Base-by-base conservation (phyloP, 2,797 vertebrate species). In the Rachycentron canadum region DNA sequence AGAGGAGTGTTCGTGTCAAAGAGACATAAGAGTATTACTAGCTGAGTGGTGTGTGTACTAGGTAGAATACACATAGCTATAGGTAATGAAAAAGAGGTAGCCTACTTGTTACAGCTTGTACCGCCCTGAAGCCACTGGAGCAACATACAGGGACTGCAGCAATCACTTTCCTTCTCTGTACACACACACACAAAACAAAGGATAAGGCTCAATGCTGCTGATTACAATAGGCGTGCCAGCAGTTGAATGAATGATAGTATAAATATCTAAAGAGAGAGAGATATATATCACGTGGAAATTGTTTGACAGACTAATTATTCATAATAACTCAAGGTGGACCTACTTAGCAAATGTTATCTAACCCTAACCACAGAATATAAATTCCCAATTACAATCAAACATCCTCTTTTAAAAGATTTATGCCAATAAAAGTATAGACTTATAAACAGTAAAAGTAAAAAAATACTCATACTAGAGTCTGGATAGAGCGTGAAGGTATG, bases 61-160 rank as follows among this genome's bases (percentile, higher is more conserved):
- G 30, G 59, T 55, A 67, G 63, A 83, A 78, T 76, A 79, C 65
- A 78, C 2, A 19, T 72, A 62, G 78, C 88, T 71, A 32, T 80
- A 79, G 90, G 83, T 77, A 7, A 79, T 57, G 64, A 78, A 72
- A 81, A 82, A 16, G 30, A 62, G 55, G 41, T 7, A 61, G 26
- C 2, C 25, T 73, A 38, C 92, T 25, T 91, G 92, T 90, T 79
- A 43, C 30, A 78, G 59, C 92, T 88, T 91, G 93, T 52, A 45
- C 69, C 62, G 79, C 81, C 88, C 73, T 63, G 21, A 73, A 83
- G 85, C 75, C 56, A 21, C 62, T 61, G 47, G 34, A 81, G 71
- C 38, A 45, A 30, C 23, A 63, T 57, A 60, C 69, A 21, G 14
- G 32, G 61, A 60, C 5, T 47, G 21, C 1, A 73, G 41, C 67